Evolutionary conservation across 2,113 vertebrate genomes (phyloP).

Genomic region (Numida meleagris): DNA sequence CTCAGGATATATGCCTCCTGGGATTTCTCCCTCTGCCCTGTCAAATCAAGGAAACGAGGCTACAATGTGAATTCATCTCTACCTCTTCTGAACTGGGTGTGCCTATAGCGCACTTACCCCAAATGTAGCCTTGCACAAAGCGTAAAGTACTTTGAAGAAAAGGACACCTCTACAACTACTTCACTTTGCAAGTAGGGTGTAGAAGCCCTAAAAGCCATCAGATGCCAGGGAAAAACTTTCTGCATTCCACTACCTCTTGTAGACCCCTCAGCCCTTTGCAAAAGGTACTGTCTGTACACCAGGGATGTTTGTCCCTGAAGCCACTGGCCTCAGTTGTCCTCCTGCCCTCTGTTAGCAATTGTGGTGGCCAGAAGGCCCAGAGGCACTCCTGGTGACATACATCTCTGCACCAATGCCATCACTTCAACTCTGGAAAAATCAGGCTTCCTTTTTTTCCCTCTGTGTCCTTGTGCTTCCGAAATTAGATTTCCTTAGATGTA

Average conservation of each 20-base stretch:
- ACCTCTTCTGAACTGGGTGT: neutral
- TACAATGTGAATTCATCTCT: neutral
- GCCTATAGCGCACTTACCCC: neutral
- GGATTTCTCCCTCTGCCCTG: neutral
- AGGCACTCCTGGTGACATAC: conserved; percentile 4
- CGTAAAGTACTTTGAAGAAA: neutral
- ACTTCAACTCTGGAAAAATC: conserved; percentile 27
- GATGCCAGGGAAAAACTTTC: neutral
- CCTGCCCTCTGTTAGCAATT: neutral
- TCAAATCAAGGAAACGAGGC: neutral
- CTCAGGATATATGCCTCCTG: neutral
- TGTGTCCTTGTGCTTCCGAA: conserved; percentile 56
- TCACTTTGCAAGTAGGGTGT: neutral
- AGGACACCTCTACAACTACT: neutral
- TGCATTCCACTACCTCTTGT: neutral
- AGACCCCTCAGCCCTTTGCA: neutral
- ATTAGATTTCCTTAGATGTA: conserved; percentile 63
- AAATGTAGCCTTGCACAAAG: neutral
- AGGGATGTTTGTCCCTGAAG: neutral
- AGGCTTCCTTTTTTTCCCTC: conserved; percentile 32
- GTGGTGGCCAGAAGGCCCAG: neutral
- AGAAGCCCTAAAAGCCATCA: neutral
- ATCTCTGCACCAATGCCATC: neutral
- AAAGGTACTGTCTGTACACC: neutral
- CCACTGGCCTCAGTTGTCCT: neutral